Percentiles rank a stretch among this genome's conserved stretches.
These are phyloP conservation scores for Tridacna gigas DNA, from an alignment of 2,888 invertebrate species.

Conservation along the genomic window DNA sequence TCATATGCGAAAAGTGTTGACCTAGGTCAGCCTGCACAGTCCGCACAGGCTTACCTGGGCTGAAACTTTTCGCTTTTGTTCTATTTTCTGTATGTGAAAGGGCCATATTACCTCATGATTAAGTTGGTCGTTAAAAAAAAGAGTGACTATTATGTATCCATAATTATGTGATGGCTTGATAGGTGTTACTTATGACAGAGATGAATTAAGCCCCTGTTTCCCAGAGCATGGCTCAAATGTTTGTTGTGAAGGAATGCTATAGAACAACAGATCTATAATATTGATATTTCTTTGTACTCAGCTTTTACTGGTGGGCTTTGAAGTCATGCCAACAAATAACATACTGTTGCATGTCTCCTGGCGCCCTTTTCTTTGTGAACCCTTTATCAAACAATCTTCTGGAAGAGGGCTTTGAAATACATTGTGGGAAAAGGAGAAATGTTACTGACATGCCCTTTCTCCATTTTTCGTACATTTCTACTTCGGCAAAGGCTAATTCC, in stretches of 20 bases:
- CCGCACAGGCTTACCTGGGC: no score
- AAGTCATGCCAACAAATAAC: conserved; percentile 7
- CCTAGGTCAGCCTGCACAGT: no score
- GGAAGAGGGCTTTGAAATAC: not conserved
- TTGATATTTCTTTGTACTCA: not conserved
- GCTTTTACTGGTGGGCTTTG: conserved; percentile 3
- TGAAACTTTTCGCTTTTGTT: no score
- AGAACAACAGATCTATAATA: not conserved
- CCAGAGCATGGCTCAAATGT: no score
- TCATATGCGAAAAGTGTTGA: no score
- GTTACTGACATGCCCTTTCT: not conserved
- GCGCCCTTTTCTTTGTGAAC: not conserved
- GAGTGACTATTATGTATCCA: no score
- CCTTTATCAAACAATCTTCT: not conserved
- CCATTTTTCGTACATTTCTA: not conserved
- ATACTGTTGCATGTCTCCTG: conserved; percentile 1
- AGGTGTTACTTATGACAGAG: no score
- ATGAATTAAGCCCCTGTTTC: no score
- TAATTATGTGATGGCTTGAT: no score
- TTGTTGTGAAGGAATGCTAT: not conserved
- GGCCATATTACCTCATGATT: no score
- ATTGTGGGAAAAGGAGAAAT: not conserved
- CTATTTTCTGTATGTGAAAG: no score
- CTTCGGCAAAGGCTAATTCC: not conserved
- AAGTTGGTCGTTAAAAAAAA: no score